Percentiles rank a stretch among this genome's conserved stretches.
These are phyloP conservation scores for Automeris io DNA, from an alignment of 2,888 invertebrate species.

Conservation along the genomic window DNA sequence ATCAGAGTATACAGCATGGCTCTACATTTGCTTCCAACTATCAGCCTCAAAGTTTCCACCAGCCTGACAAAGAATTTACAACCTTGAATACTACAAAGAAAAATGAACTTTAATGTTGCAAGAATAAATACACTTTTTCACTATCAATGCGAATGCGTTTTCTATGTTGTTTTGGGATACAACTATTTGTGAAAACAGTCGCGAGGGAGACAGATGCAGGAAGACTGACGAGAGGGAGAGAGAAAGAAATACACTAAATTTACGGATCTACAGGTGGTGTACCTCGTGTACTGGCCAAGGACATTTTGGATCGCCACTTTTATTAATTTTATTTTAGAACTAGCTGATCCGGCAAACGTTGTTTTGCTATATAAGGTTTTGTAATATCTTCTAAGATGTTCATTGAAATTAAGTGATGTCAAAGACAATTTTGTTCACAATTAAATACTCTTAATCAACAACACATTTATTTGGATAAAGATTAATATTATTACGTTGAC, in stretches of 20 bases:
- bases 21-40: conserved; percentile 52
- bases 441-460: too few relatives aligned
- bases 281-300: conserved; percentile 61
- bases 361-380: too few relatives aligned
- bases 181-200: conserved; percentile 75
- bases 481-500: too few relatives aligned
- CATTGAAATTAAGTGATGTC: too few relatives aligned
- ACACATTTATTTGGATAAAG: too few relatives aligned
- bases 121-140: conserved; percentile 22
- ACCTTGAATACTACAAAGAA: conserved; percentile 9
- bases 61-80: conserved; percentile 54
- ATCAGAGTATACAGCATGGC: conserved; percentile 61
- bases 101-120: neutral
- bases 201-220: conserved; percentile 39
- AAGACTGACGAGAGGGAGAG: conserved; percentile 29
- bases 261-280: conserved; percentile 75
- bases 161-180: conserved; percentile 75
- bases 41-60: conserved; percentile 56
- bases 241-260: conserved; percentile 66
- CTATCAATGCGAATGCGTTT: conserved; percentile 36
- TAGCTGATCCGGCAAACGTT: too few relatives aligned
- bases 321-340: conserved; percentile 3
- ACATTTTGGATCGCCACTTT: conserved; percentile 24
- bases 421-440: too few relatives aligned
- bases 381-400: too few relatives aligned